Conservation (phyloP, 2,797 vertebrate species). For the Percopsis omiscomaycus region DNA sequence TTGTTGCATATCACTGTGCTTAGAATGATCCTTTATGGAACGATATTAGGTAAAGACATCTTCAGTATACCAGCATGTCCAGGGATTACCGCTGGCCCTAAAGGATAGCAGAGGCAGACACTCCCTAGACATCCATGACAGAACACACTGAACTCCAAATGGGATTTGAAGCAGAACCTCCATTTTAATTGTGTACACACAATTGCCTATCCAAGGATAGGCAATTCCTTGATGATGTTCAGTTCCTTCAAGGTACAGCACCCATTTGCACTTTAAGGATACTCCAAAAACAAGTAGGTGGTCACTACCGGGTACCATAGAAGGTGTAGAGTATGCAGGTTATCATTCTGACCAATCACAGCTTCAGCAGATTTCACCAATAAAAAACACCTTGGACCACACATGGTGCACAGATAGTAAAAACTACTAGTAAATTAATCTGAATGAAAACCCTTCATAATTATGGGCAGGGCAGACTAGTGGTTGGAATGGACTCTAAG, state of each 20-base stretch:
- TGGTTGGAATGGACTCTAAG: too few species aligned
- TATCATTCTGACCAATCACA: too few species aligned
- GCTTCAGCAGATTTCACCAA: too few species aligned
- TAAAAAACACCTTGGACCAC: too few species aligned
- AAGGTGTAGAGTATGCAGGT: too few species aligned
- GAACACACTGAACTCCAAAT: constrained; percentile 1
- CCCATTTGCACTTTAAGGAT: not conserved
- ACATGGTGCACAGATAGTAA: too few species aligned
- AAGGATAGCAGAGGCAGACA: not conserved
- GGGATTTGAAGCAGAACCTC: not conserved
- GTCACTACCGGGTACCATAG: too few species aligned
- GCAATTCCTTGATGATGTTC: not conserved
- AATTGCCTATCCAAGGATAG: not conserved
- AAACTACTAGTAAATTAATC: too few species aligned
- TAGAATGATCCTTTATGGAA: not conserved
- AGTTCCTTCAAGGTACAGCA: not conserved
- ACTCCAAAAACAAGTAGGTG: too few species aligned
- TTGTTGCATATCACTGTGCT: not conserved
- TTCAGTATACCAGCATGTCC: not conserved
- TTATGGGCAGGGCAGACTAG: too few species aligned
- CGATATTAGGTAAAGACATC: not conserved
- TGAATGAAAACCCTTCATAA: too few species aligned
- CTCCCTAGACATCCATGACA: not conserved
- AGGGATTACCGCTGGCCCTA: not conserved
- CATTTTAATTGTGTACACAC: not conserved